phyloP scores from a whole-genome alignment of 2,113 vertebrate species.

The Callionymus lyra region DNA sequence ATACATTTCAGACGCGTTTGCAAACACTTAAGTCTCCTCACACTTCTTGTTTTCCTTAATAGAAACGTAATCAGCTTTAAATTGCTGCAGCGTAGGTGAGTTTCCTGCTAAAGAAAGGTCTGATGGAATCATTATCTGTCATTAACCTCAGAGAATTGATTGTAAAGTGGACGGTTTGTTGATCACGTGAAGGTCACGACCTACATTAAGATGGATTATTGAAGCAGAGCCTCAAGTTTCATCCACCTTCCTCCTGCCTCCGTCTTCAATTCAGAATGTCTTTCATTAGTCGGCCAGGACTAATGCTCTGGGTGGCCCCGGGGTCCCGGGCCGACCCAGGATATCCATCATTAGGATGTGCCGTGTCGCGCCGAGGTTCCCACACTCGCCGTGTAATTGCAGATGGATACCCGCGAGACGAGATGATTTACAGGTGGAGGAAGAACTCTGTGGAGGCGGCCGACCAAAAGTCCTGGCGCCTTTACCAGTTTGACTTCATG shows the following conservation, averaged over 20 bases:
- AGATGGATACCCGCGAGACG: constrained; percentile 94
- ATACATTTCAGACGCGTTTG: too few species aligned
- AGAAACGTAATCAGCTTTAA: too few species aligned
- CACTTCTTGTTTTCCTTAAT: too few species aligned
- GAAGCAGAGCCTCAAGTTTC: constrained; percentile 45
- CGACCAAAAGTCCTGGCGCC: constrained; percentile 92
- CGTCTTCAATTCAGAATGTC: constrained; percentile 39
- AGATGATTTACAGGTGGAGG: constrained; percentile 95
- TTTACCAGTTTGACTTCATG: constrained; percentile 97
- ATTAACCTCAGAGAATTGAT: constrained; percentile 29
- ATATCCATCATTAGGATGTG: constrained; percentile 48
- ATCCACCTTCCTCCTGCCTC: constrained; percentile 35
- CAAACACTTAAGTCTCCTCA: too few species aligned
- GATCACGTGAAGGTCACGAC: constrained; percentile 36
- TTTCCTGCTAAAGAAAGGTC: background rate
- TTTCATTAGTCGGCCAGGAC: constrained; percentile 52
- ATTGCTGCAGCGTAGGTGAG: too few species aligned
- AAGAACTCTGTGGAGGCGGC: constrained; percentile 90
- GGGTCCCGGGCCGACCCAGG: constrained; percentile 19
- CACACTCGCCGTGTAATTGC: constrained; percentile 58
- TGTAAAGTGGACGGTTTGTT: constrained; percentile 15
- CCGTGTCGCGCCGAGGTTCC: constrained; percentile 24
- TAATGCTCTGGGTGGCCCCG: constrained; percentile 30
- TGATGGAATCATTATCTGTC: constrained; percentile 19
- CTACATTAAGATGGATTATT: constrained; percentile 42